Percentiles rank a stretch among this genome's conserved stretches.
Conservation (phyloP, 2,888 invertebrate genomes). For the Andrena camellia region DNA sequence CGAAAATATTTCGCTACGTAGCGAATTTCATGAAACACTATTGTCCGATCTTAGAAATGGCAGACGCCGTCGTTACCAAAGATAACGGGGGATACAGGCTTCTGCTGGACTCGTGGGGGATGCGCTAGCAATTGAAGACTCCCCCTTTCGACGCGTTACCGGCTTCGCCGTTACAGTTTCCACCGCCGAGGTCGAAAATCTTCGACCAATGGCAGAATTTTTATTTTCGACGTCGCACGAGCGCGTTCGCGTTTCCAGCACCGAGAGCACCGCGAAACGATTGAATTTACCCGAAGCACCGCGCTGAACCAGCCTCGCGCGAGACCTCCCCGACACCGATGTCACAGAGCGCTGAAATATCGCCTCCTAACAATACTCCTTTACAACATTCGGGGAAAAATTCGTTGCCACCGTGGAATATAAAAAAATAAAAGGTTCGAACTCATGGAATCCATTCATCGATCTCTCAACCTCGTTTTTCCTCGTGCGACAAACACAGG, state of each 20-base stretch:
- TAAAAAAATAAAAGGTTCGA: constrained; percentile 25
- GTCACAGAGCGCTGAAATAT: constrained; percentile 18
- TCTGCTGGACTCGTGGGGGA: not conserved
- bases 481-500: constrained; percentile 44
- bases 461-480: constrained; percentile 43
- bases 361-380: constrained; percentile 2
- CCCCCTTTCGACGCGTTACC: not conserved
- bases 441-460: constrained; percentile 60
- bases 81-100: constrained; percentile 23
- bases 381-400: constrained; percentile 35
- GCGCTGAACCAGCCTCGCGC: constrained; percentile 11
- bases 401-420: constrained; percentile 24
- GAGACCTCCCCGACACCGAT: not conserved
- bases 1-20: constrained; percentile 57
- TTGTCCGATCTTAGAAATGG: constrained; percentile 47
- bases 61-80: constrained; percentile 1
- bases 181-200: not conserved
- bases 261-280: not conserved
- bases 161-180: not conserved
- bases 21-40: constrained; percentile 54
- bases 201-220: not conserved
- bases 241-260: constrained; percentile 3
- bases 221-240: not conserved
- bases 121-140: not conserved
- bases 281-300: constrained; percentile 26